Evolutionary conservation across 2,113 vertebrate species (phyloP).

Genomic region (Pica pica): DNA sequence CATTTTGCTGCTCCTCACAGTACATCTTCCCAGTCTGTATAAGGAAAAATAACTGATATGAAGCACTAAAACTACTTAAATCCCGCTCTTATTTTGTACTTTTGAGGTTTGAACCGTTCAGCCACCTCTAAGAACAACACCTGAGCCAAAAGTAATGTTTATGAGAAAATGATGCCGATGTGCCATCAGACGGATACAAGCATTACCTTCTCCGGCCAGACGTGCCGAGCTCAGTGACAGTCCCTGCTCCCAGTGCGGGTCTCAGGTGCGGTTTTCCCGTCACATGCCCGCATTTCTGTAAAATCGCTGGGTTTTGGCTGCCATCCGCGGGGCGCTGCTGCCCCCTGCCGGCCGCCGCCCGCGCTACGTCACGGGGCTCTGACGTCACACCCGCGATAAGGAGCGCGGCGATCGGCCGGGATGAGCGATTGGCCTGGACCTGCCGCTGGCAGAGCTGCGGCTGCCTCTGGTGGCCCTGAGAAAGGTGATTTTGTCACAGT

Average conservation of each 20-base stretch:
- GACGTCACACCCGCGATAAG: fast-evolving
- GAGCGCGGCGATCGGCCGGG: fast-evolving
- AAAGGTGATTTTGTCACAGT: fast-evolving
- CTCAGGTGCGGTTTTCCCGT: not conserved
- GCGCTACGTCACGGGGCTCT: fast-evolving
- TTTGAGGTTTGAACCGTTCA: not conserved
- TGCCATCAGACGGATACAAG: fast-evolving
- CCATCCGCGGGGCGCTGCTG: not conserved
- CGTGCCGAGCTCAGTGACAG: not conserved
- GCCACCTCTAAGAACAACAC: not conserved
- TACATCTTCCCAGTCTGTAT: not conserved
- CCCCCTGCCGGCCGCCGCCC: constrained; percentile 27
- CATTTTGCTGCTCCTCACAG: not conserved
- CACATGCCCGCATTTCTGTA: fast-evolving
- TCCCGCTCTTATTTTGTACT: not conserved
- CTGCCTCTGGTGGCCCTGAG: not conserved
- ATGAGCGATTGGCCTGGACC: too few species aligned
- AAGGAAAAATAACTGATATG: not conserved
- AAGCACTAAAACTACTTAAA: not conserved
- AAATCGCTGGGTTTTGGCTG: fast-evolving
- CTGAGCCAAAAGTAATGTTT: not conserved
- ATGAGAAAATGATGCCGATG: fast-evolving
- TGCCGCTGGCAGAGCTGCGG: fast-evolving
- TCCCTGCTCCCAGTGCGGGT: fast-evolving
- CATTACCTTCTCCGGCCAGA: too few species aligned